A percentile compares a stretch with the other conserved stretches of the same genome.
Conservation (phyloP, 2,888 invertebrate species). For the Sarcophaga subvicina region DNA sequence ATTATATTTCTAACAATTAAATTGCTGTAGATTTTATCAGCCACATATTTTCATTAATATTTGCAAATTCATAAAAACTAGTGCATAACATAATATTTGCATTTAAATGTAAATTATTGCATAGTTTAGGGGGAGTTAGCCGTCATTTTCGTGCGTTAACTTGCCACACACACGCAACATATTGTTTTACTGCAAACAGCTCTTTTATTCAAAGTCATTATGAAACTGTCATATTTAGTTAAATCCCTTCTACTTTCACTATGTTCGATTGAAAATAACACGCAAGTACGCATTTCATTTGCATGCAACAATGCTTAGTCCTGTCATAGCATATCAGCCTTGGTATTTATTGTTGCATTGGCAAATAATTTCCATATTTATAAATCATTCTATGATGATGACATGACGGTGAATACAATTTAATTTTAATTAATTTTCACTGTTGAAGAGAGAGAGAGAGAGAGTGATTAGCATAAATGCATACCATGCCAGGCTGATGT, state of each 20-base stretch:
- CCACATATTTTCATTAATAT: not conserved
- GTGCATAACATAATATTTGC: slow-evolving; percentile 27
- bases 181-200: slow-evolving; percentile 15
- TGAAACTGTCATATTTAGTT: slow-evolving; percentile 56
- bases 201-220: slow-evolving; percentile 45
- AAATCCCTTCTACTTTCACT: slow-evolving; percentile 26
- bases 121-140: not conserved
- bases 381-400: slow-evolving; percentile 62
- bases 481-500: slow-evolving; percentile 9
- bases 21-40: not conserved
- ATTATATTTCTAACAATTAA: no score
- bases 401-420: slow-evolving; percentile 43
- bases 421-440: slow-evolving; percentile 69
- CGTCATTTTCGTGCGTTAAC: not conserved
- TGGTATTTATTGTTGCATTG: slow-evolving; percentile 7
- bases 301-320: not conserved
- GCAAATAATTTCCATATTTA: slow-evolving; percentile 64
- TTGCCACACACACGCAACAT: not conserved
- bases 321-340: not conserved
- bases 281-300: slow-evolving; percentile 1
- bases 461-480: slow-evolving; percentile 65
- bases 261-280: not conserved
- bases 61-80: not conserved
- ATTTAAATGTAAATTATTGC: slow-evolving; percentile 54
- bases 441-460: slow-evolving; percentile 30